These are phyloP conservation scores for Andinoacara biseriatus DNA, from an alignment of 2,113 vertebrate species.

Conservation along the genomic window DNA sequence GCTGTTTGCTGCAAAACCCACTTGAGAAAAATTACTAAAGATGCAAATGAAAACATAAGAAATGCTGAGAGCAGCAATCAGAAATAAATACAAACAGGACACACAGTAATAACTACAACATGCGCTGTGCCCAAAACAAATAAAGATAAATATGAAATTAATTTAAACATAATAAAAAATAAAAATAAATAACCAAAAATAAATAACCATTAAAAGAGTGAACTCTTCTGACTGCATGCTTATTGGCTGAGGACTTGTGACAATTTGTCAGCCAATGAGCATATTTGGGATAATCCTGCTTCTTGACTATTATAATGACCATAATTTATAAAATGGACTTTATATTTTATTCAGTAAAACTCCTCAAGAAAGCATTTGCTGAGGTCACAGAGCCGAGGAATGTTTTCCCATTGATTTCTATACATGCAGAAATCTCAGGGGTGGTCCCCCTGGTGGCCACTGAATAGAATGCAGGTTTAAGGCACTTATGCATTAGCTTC, in stretches of 20 bases:
- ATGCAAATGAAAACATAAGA: background rate
- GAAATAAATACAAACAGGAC: background rate
- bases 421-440: background rate
- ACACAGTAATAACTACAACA: background rate
- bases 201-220: background rate
- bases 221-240: background rate
- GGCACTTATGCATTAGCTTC: background rate
- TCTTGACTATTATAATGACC: background rate
- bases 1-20: background rate
- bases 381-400: background rate
- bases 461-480: background rate
- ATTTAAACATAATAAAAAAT: background rate
- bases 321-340: background rate
- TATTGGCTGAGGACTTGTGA: background rate
- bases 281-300: background rate
- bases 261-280: background rate
- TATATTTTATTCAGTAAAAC: background rate
- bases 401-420: background rate
- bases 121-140: background rate
- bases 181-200: background rate
- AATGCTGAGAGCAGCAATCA: background rate
- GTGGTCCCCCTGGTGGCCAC: background rate
- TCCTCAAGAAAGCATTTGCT: background rate
- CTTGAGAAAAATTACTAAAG: background rate
- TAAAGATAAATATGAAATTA: background rate